These are phyloP conservation scores for Salvelinus sp. DNA, from an alignment of 2,113 vertebrate genomes.

Conservation along the genomic window DNA sequence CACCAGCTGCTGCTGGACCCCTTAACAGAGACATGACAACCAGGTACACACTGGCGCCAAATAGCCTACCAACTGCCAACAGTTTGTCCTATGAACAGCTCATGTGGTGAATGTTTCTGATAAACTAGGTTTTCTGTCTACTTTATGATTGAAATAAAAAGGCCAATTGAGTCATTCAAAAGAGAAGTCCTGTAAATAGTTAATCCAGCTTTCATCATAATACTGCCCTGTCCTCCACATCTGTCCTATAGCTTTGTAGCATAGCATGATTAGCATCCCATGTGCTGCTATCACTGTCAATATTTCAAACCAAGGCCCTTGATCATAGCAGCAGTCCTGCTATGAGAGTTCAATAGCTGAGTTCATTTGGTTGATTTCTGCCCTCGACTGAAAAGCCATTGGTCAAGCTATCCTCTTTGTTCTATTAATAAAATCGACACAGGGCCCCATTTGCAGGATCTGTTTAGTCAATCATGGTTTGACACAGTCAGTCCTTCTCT, in stretches of 20 bases:
- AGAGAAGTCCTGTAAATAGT: background rate
- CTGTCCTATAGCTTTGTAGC: background rate
- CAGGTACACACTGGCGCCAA: conserved; percentile 7
- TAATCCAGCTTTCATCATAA: background rate
- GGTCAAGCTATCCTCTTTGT: background rate
- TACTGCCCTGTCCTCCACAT: background rate
- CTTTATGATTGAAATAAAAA: background rate
- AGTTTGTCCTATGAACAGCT: background rate
- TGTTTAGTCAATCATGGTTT: conserved; percentile 48
- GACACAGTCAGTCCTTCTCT: conserved; percentile 13
- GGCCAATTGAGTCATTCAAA: background rate
- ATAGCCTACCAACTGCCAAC: background rate
- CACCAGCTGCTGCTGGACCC: background rate
- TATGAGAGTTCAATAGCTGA: background rate
- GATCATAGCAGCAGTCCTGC: background rate
- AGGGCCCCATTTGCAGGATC: conserved; percentile 17
- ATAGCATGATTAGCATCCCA: background rate
- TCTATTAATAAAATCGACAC: conserved; percentile 7
- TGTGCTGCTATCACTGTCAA: background rate
- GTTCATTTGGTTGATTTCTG: background rate
- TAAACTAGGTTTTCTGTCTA: background rate
- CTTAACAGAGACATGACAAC: background rate
- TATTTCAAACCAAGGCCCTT: background rate
- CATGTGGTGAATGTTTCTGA: background rate
- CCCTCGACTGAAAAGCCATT: background rate